Evolutionary conservation across 2,888 invertebrate genomes (phyloP).

Genomic region (Andrena minutula): DNA sequence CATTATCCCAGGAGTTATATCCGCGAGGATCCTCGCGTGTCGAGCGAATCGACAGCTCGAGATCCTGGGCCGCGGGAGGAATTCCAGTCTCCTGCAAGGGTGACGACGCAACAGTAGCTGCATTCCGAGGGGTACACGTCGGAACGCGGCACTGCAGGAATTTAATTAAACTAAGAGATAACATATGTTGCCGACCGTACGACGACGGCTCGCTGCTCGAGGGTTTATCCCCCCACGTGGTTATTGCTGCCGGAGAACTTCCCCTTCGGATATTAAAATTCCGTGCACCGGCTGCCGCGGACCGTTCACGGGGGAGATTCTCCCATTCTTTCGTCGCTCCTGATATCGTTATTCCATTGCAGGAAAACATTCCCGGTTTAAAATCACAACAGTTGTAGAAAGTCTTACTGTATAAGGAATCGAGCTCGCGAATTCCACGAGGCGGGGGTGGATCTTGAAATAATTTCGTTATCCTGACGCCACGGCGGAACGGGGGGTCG

Average conservation of each 20-base stretch:
- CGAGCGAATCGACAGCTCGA: constrained; percentile 36
- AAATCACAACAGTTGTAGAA: not conserved
- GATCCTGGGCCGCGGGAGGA: constrained; percentile 38
- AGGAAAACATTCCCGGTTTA: constrained; percentile 1
- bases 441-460: not conserved
- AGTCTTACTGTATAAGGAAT: not conserved
- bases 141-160: constrained; percentile 84
- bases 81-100: constrained; percentile 64
- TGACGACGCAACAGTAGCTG: constrained; percentile 70
- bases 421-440: not conserved
- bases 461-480: not conserved
- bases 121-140: constrained; percentile 79
- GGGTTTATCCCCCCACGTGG: constrained; percentile 74
- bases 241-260: constrained; percentile 82
- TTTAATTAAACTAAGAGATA: constrained; percentile 88
- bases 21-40: not conserved
- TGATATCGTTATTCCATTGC: constrained; percentile 25
- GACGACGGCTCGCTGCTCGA: constrained; percentile 57
- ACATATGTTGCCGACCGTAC: constrained; percentile 83
- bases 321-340: constrained; percentile 32
- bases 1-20: not conserved
- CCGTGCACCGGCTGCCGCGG: constrained; percentile 77
- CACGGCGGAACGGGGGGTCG: not conserved
- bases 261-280: constrained; percentile 84
- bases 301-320: constrained; percentile 58